phyloP scores from a whole-genome alignment of 1,140 invertebrate genomes.

The Sipha flava region DNA sequence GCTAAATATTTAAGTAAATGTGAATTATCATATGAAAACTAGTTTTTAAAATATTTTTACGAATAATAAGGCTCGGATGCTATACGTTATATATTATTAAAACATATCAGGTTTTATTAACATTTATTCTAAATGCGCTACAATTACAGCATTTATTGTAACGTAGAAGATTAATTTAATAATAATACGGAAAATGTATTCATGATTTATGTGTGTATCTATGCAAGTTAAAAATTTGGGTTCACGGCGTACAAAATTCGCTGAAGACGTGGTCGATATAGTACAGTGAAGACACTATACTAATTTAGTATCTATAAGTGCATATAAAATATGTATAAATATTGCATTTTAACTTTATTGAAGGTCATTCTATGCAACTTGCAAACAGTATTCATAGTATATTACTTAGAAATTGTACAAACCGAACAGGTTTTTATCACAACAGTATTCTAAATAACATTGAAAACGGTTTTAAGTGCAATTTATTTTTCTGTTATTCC shows the following conservation, averaged over 20 bases:
- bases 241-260: background rate
- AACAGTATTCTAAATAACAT: background rate
- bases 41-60: too few relatives aligned
- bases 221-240: too few relatives aligned
- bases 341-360: conserved; percentile 14
- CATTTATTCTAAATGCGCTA: too few relatives aligned
- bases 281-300: background rate
- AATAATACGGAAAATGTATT: too few relatives aligned
- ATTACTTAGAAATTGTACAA: background rate
- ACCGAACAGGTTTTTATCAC: background rate
- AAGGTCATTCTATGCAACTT: conserved; percentile 1
- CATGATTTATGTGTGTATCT: too few relatives aligned
- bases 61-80: too few relatives aligned
- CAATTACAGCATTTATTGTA: too few relatives aligned
- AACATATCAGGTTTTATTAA: too few relatives aligned
- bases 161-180: too few relatives aligned
- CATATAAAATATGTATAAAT: conserved; percentile 4
- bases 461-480: background rate
- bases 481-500: background rate
- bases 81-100: too few relatives aligned
- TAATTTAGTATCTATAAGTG: conserved; percentile 10
- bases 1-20: too few relatives aligned
- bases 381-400: background rate
- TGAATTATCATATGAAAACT: too few relatives aligned
- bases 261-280: background rate